Evolutionary conservation across 2,888 invertebrate genomes (phyloP).

Genomic region (Melieria picta): DNA sequence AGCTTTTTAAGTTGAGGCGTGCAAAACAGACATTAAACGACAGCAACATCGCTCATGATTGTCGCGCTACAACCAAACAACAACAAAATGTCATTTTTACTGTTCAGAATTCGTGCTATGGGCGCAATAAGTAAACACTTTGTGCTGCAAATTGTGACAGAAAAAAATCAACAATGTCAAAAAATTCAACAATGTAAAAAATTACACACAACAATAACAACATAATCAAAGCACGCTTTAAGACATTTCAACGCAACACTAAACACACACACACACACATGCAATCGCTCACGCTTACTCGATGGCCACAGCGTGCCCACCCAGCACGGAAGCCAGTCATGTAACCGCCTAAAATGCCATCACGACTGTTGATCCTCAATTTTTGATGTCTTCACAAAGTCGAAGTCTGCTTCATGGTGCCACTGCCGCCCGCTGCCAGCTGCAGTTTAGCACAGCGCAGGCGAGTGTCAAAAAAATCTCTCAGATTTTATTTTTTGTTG

Average conservation of each 20-base stretch:
- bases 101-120: background rate
- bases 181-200: background rate
- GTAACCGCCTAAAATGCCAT: constrained; percentile 38
- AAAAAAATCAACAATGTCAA: too few species aligned
- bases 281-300: background rate
- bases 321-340: constrained; percentile 8
- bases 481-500: background rate
- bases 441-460: constrained; percentile 14
- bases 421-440: constrained; percentile 2
- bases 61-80: background rate
- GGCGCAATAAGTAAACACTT: background rate
- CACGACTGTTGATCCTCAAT: constrained; percentile 60
- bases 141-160: background rate
- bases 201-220: constrained; percentile 17
- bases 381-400: constrained; percentile 51
- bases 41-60: background rate
- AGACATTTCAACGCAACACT: constrained; percentile 11
- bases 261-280: constrained; percentile 3
- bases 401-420: constrained; percentile 25
- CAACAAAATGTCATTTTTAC: constrained; percentile 5
- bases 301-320: background rate
- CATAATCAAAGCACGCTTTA: constrained; percentile 27
- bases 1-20: constrained; percentile 25
- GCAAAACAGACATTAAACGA: constrained; percentile 28
- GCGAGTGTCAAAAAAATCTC: constrained; percentile 32